Evolutionary conservation across 2,113 vertebrate genomes (phyloP).

Genomic region (Chionis minor): DNA sequence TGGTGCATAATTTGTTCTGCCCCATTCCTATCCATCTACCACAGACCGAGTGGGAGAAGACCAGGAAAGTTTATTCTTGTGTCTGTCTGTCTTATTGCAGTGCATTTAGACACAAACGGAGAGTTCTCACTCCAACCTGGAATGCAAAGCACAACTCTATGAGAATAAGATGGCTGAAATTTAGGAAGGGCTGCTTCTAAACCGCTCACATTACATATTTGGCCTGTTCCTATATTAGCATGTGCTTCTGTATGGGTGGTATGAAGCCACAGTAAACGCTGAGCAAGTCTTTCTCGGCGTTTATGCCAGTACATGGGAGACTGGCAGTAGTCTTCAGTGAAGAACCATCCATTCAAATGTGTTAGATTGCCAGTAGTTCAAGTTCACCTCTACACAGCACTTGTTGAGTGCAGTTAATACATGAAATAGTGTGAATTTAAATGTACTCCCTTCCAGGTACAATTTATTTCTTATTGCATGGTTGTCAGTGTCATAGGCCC

Average conservation of each 20-base stretch:
- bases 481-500: background rate
- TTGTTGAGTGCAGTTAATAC: background rate
- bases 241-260: background rate
- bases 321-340: background rate
- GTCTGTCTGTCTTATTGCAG: background rate
- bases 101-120: background rate
- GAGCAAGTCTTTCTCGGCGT: background rate
- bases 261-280: background rate
- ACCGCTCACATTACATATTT: background rate
- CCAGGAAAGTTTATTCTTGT: background rate
- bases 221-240: background rate
- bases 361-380: background rate
- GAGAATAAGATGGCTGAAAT: background rate
- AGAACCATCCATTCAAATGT: background rate
- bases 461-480: background rate
- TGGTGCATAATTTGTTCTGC: background rate
- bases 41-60: background rate
- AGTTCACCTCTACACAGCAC: background rate
- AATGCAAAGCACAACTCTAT: background rate
- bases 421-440: background rate
- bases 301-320: background rate
- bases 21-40: background rate
- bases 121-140: background rate
- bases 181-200: background rate
- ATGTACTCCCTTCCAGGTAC: background rate